These are phyloP conservation scores for Drosophila greeni DNA, from an alignment of 2,888 invertebrate species.

Conservation along the genomic window DNA sequence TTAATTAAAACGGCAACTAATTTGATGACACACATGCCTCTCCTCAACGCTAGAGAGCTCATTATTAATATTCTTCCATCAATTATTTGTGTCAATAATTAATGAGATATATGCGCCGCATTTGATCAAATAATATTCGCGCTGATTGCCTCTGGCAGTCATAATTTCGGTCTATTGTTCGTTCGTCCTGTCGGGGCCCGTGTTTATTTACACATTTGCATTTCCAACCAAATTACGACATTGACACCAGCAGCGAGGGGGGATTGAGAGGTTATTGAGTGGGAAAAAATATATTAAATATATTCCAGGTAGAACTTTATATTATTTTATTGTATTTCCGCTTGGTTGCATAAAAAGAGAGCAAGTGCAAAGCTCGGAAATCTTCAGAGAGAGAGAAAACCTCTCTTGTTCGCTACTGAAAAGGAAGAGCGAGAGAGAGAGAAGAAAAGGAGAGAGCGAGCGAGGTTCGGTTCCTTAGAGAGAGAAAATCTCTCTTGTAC, in stretches of 20 bases:
- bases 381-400: no score
- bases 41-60: background rate
- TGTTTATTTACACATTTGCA: slow-evolving; percentile 16
- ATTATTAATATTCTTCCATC: slow-evolving; percentile 29
- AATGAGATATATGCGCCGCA: slow-evolving; percentile 27
- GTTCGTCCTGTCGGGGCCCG: background rate
- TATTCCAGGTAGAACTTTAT: background rate
- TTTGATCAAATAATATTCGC: slow-evolving; percentile 17
- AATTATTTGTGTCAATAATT: slow-evolving; percentile 41
- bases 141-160: slow-evolving; percentile 20
- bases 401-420: no score
- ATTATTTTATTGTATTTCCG: background rate
- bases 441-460: no score
- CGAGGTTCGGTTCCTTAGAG: no score
- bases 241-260: background rate
- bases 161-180: slow-evolving; percentile 17
- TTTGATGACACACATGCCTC: slow-evolving; percentile 9
- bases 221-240: slow-evolving; percentile 1
- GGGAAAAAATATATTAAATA: background rate
- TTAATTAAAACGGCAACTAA: slow-evolving; percentile 33
- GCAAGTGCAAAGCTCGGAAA: background rate
- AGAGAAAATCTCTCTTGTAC: no score
- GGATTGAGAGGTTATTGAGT: background rate
- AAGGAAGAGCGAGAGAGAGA: no score
- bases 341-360: background rate